A percentile compares a stretch with the other conserved stretches of the same genome.
Conservation (phyloP, 2,113 vertebrate species). For the Rhegmatorhina hoffmannsi region DNA sequence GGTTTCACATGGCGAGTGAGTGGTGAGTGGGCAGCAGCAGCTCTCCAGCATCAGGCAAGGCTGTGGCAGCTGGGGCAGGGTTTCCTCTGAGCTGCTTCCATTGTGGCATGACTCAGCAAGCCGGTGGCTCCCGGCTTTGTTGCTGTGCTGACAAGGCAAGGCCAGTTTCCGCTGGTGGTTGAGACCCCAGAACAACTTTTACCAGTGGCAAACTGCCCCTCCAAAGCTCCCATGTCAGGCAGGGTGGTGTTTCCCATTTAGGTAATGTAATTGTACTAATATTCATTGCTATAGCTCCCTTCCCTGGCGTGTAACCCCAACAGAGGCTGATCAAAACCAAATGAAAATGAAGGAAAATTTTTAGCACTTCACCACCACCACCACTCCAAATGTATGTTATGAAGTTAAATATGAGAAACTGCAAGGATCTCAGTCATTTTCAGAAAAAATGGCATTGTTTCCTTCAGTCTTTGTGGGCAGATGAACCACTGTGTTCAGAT, state of each 20-base stretch:
- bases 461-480: not conserved
- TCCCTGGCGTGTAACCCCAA: not conserved
- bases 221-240: not conserved
- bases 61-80: not conserved
- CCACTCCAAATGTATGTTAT: not conserved
- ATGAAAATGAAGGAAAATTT: not conserved
- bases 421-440: not conserved
- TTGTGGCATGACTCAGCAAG: not conserved
- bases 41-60: not conserved
- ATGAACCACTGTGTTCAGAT: not conserved
- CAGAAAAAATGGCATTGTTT: not conserved
- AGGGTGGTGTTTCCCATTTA: not conserved
- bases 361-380: not conserved
- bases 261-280: not conserved
- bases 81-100: not conserved
- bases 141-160: not conserved
- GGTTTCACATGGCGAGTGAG: not conserved
- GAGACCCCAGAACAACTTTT: not conserved
- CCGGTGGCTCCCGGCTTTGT: not conserved
- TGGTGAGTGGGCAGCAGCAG: too few relatives aligned
- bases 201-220: not conserved
- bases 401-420: not conserved
- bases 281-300: not conserved
- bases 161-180: not conserved
- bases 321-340: not conserved